Base-by-base conservation (phyloP, 1,140 invertebrate species). In the Pissodes strobi region DNA sequence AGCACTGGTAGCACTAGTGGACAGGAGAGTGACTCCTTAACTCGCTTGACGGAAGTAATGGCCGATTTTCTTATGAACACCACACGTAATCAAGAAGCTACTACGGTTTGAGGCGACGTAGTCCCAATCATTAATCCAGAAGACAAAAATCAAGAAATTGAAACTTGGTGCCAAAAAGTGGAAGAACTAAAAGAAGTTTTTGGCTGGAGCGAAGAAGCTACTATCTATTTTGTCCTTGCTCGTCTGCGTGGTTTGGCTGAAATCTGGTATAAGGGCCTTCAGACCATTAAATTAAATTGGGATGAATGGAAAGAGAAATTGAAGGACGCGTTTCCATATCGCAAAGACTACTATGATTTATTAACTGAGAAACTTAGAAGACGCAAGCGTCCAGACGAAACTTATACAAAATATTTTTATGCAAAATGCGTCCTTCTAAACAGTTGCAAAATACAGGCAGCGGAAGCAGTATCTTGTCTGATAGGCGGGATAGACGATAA, bases 281-380 rank as follows among this genome's bases (percentile, higher is more conserved):
- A 68, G 8, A 55, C 68, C 2, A 4, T 77, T 1, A 60, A 62
- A 10, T 62, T 61, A 41, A 68, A 60, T 1, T 76, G 75, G 75
- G 10, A 9, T 0, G 71, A 78, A 51, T 76, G 72, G 70, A 76
- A 76, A 51, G 58, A 48, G 9, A 74, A 74, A 55, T 38, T 78
- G 19, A 25, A 61, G 15, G 59, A 68, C n/a, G 72, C 72, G 2
- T 78, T 78, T n/a, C n/a, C n/a, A n/a, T n/a, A n/a, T n/a, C n/a
- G n/a, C n/a, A n/a, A n/a, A n/a, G n/a, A n/a, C n/a, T n/a, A n/a
- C n/a, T n/a, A n/a, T n/a, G n/a, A n/a, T n/a, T n/a, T n/a, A n/a
- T n/a, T n/a, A n/a, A n/a, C n/a, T n/a, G n/a, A n/a, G n/a, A n/a
- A n/a, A n/a, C n/a, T n/a, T n/a, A n/a, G n/a, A n/a, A n/a, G n/a